Percentiles rank a stretch among this genome's conserved stretches.
Conservation (phyloP, 2,888 invertebrate species). For the Trissonchulus latispiculum region DNA sequence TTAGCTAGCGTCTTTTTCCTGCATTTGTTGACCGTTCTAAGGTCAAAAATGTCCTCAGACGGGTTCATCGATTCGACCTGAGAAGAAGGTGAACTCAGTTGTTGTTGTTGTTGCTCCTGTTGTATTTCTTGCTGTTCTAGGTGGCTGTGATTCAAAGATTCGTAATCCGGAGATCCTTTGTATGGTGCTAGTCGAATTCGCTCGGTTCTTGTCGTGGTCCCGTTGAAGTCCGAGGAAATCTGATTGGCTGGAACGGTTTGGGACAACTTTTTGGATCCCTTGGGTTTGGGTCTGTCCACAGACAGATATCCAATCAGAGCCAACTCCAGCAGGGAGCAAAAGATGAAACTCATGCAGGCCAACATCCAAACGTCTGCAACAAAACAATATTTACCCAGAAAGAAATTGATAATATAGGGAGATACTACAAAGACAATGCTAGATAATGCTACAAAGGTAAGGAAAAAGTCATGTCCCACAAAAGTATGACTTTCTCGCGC, state of each 20-base stretch:
- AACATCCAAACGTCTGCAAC: slow-evolving; percentile 40
- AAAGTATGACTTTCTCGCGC: no score
- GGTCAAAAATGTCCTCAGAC: no score
- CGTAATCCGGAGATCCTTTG: neutral
- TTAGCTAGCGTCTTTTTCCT: neutral
- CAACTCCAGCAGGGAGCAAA: slow-evolving; percentile 37
- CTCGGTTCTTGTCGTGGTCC: no score
- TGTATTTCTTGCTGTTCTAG: neutral
- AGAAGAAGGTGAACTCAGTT: no score
- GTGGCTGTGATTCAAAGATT: neutral
- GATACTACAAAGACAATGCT: no score
- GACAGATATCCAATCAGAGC: slow-evolving; percentile 37
- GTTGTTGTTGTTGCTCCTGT: no score
- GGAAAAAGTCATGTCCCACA: no score
- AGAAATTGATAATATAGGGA: no score
- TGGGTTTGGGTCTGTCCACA: neutral
- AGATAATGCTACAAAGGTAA: no score
- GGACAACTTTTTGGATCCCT: neutral
- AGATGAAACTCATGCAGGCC: slow-evolving; percentile 41
- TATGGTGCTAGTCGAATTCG: neutral
- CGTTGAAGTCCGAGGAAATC: no score
- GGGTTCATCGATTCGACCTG: neutral
- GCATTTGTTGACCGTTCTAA: no score
- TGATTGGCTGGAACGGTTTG: neutral
- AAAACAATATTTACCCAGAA: no score